Percentiles rank a stretch among this genome's conserved stretches.
Evolutionary conservation across 2,113 vertebrate genomes (phyloP).

Genomic region (Rhea americana): DNA sequence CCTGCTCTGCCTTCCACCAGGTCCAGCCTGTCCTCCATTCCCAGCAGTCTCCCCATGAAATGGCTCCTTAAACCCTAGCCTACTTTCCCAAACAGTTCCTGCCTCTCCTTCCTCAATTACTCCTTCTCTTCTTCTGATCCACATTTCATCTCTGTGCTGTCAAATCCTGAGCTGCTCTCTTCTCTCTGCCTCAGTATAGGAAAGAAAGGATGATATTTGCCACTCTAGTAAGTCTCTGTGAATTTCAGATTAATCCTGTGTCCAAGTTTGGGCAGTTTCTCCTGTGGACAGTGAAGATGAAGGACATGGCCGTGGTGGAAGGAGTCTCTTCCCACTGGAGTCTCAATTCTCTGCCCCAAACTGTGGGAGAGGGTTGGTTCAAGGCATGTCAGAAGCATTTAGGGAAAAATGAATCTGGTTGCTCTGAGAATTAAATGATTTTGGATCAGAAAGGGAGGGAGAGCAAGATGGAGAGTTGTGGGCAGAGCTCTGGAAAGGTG

Average conservation of each 20-base stretch:
- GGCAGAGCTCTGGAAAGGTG: background rate
- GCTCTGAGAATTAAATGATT: background rate
- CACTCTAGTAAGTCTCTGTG: background rate
- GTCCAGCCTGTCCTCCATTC: background rate
- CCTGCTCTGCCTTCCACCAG: background rate
- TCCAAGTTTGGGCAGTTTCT: background rate
- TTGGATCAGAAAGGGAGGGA: background rate
- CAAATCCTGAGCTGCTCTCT: background rate
- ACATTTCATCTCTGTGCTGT: background rate
- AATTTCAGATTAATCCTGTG: background rate
- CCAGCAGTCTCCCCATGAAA: background rate
- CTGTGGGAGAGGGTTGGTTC: background rate
- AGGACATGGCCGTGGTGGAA: background rate
- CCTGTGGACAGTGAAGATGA: background rate
- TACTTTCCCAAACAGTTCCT: background rate
- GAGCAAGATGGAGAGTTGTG: background rate
- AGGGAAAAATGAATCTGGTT: background rate
- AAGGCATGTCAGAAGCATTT: background rate
- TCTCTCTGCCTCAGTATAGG: fast-evolving
- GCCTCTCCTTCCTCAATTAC: background rate
- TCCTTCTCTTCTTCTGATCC: background rate
- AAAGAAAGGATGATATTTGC: background rate
- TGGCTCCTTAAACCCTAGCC: background rate
- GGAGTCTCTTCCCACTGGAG: background rate
- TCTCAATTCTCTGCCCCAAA: background rate